These are phyloP conservation scores for Helicolenus hilgendorfi DNA, from an alignment of 2,797 vertebrate genomes.

Conservation along the genomic window DNA sequence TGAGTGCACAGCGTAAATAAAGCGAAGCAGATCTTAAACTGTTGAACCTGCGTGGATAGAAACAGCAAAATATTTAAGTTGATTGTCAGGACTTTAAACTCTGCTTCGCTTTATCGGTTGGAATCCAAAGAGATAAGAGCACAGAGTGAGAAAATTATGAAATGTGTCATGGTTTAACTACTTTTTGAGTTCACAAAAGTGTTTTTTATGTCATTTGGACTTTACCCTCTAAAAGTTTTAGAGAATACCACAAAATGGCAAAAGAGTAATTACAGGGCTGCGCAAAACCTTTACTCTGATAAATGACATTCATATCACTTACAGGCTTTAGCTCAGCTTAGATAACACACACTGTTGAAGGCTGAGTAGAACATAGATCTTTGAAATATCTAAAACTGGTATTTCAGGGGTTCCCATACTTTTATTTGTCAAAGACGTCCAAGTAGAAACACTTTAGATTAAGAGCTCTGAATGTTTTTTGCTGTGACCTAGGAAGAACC, in stretches of 20 bases:
- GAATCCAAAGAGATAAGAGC: conserved; percentile 23
- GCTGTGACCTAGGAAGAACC: not conserved
- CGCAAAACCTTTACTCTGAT: conserved; percentile 22
- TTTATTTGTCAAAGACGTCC: not conserved
- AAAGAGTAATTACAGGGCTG: conserved; percentile 29
- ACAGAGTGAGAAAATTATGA: not conserved
- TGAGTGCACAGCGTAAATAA: not conserved
- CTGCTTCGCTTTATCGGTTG: conserved; percentile 26
- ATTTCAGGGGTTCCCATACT: not conserved
- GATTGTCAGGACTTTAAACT: conserved; percentile 21
- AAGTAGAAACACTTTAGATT: not conserved
- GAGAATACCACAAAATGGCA: conserved; percentile 26
- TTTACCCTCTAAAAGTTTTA: conserved; percentile 25
- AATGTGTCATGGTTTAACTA: conserved; percentile 36
- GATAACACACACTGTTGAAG: conserved; percentile 19
- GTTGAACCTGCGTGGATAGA: not conserved
- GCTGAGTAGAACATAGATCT: conserved; percentile 7
- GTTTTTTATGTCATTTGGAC: conserved; percentile 29
- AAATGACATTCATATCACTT: conserved; percentile 35
- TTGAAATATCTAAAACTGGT: not conserved
- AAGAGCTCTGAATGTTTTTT: not conserved
- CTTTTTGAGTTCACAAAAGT: conserved; percentile 11
- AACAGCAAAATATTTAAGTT: conserved; percentile 1
- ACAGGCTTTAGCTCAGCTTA: conserved; percentile 1
- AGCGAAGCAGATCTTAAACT: conserved; percentile 7